Evolutionary conservation across 1,140 invertebrate genomes (phyloP), one percentile per base, ranked within the genome.

Genomic region (Tenebrio molitor): DNA sequence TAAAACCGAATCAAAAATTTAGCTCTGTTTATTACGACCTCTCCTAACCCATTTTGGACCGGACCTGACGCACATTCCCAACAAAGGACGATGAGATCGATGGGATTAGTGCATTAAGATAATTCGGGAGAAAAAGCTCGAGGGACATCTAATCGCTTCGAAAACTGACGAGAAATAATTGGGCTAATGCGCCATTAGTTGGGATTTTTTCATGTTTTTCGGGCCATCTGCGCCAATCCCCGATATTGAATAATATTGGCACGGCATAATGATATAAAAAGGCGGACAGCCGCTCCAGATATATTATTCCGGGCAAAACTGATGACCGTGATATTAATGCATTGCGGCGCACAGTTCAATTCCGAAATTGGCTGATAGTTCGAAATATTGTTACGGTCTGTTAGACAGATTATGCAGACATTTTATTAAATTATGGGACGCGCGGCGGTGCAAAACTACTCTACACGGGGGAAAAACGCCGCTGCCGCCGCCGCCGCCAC

Each of bases 401-500:
- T 74, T 74, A 68, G 63, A 29, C 34, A 66, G 73, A 74, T 69
- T 74, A 74, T 74, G 64, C 73, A 74, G 64, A 29, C 73, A 72
- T 74, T 74, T 74, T 68, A 74, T 74, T 74, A 74, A 74, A 74
- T 74, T 74, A 74, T 74, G 39, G 53, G 36, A 44, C 12, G 16
- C 44, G 44, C 16, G 16, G 23, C 25, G 64, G 44, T 44, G 36
- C 42, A 21, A 25, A 66, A 66, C 62, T 15, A 66, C 23, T n/a
- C n/a, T n/a, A n/a, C n/a, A n/a, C n/a, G n/a, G n/a, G n/a, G n/a
- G n/a, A n/a, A n/a, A n/a, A n/a, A n/a, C n/a, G n/a, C n/a, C n/a
- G n/a, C n/a, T n/a, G n/a, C n/a, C n/a, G n/a, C n/a, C n/a, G n/a
- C n/a, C n/a, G n/a, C n/a, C n/a, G n/a, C n/a, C n/a, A n/a, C n/a